These are phyloP conservation scores for Akabosia matsudoensis DNA, from an alignment of 1,140 invertebrate species.

Conservation along the genomic window DNA sequence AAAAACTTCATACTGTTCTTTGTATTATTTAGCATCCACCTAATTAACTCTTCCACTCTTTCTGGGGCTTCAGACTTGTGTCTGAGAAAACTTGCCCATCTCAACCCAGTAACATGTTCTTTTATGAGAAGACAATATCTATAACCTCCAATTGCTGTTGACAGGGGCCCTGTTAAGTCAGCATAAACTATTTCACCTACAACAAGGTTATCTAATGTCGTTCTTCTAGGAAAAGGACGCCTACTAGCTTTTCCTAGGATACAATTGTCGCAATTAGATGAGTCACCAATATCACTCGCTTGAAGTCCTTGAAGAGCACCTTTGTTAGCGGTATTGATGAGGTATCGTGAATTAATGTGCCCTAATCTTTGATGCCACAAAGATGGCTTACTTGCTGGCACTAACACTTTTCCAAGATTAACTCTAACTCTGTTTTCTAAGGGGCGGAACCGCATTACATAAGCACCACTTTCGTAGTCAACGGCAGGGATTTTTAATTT, in stretches of 20 bases:
- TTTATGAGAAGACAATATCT: constrained; percentile 51
- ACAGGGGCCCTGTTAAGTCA: constrained; percentile 50
- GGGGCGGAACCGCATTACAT: background rate
- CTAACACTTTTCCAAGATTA: no score
- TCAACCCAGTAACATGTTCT: constrained; percentile 50
- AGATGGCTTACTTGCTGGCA: background rate
- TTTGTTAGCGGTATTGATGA: background rate
- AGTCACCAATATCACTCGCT: background rate
- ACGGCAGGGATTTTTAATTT: background rate
- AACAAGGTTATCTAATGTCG: constrained; percentile 46
- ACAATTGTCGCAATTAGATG: background rate
- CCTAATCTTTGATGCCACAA: background rate
- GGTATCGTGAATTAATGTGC: background rate
- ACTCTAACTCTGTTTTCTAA: background rate
- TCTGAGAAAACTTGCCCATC: constrained; percentile 43
- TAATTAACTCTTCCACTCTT: background rate
- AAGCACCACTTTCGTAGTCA: background rate
- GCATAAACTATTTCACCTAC: constrained; percentile 49
- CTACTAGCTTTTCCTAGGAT: background rate
- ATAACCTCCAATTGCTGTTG: constrained; percentile 47
- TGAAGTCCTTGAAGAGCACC: background rate
- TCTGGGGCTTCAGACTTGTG: constrained; percentile 43
- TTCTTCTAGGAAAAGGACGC: background rate
- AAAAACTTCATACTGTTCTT: constrained; percentile 25
- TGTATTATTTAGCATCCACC: background rate